Base-by-base conservation (phyloP, 1,140 invertebrate genomes). In the Bombus superbus region DNA sequence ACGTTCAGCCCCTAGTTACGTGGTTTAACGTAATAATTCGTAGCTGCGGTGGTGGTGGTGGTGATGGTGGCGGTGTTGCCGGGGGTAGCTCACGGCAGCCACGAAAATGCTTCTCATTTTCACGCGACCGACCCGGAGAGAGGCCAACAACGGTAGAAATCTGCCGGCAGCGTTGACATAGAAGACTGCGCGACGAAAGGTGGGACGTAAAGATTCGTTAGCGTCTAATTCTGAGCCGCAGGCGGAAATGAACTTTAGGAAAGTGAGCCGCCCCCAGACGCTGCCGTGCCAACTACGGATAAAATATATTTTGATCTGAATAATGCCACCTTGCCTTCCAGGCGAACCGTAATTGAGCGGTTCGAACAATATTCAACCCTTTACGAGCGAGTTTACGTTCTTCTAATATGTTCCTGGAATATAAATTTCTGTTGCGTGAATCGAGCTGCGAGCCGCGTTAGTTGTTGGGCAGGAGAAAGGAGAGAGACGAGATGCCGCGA, bases 11-110 rank as follows among this genome's bases (percentile, higher is more conserved):
- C 88, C 89, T 89, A 89, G 89, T 90, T 90, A 90, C 85, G 89
- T 82, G 88, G 89, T 90, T 90, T 90, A 90, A 90, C 88, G 85
- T 85, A 90, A 90, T 90, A 90, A 90, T 89, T 90, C 85, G 88
- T 86, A 79, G 81, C 83, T 73, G 64, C 8, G 15, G 32, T 28
- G 59, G 57, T 11, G 28, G 11, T 13, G 83, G 53, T 18, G 87
- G 40, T 57, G n/a, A n/a, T n/a, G 71, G 68, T 22, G 57, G 69
- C 6, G 57, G 62, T 18, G 42, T n/a, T 35, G 38, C 44, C 53
- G 25, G 42, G 47, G 68, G 69, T 64, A 66, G 69, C 76, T 87
- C 81, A 47, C 81, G 72, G 59, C 85, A 81, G 81, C 62, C 81
- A 79, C 81, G 88, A 90, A 89, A 90, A 90, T 86, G 85, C 89